Base-by-base conservation (phyloP, 2,113 vertebrate species). In the Lucifuga dentata region DNA sequence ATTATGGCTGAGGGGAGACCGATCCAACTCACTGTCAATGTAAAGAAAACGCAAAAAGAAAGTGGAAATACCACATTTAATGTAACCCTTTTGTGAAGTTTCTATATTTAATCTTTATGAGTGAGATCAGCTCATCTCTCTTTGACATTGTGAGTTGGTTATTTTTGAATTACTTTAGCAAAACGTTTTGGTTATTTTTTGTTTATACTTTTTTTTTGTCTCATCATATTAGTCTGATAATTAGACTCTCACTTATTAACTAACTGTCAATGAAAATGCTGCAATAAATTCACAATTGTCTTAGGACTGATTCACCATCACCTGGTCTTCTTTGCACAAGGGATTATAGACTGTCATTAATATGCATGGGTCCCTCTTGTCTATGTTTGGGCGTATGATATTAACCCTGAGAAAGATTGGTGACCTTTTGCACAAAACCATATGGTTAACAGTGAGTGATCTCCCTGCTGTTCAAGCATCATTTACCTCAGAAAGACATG, bases 381-480 rank as follows among this genome's bases (percentile, higher is more conserved):
- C 85, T 85, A 21, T 76, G 68, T 86, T 84, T 80, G 80, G 84
- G 81, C 63, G 46, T 86, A 88, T 87, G 77, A 81, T 89, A 91
- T 92, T 89, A 90, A 92, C 88, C 86, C 78, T 73, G 69, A 81
- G 68, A 88, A 86, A 87, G 74, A 76, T 60, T 58, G 56, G 73
- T 84, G 83, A 87, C 80, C 81, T 83, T 71, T 80, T 63, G 68
- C 77, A 78, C 60, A 20, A 81, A 87, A 73, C 71, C 84, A 85
- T 90, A 88, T 89, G 86, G 81, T 86, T 89, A 91, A 88, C 84
- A 75, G 63, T 90, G 86, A 92, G 87, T 45, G 69, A 91, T 91
- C 77, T 74, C 76, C 61, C 73, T 89, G 72, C 79, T 79, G 84
- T 92, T 92, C 88, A 91, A 88, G 90, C 90, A 64, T 87, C 90